A percentile compares a stretch with the other conserved stretches of the same genome.
Conservation (phyloP, 2,797 vertebrate genomes). For the Bryconaethiops microstoma region DNA sequence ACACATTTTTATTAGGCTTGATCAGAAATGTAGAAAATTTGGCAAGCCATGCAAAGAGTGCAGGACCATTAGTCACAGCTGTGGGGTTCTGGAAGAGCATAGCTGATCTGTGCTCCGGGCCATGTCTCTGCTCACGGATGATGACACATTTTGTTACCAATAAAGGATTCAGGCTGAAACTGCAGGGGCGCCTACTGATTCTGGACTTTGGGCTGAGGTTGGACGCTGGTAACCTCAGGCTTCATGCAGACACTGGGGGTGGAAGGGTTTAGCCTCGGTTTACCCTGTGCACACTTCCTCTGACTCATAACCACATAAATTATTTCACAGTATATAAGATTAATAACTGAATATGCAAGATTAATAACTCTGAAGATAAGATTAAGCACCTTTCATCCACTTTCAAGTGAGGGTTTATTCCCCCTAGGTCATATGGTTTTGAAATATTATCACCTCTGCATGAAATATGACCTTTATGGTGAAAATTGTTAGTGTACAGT, state of each 20-base stretch:
- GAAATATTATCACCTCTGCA: too few relatives aligned
- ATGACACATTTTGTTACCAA: constrained; percentile 13
- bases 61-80: constrained; percentile 12
- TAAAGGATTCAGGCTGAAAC: constrained; percentile 17
- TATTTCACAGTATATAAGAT: too few relatives aligned
- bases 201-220: neutral
- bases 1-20: neutral
- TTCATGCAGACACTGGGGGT: neutral
- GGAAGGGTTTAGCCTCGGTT: neutral
- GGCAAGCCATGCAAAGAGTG: neutral
- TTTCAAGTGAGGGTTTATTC: too few relatives aligned
- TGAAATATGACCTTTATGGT: too few relatives aligned
- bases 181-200: constrained; percentile 3
- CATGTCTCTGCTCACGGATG: constrained; percentile 4
- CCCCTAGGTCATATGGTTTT: too few relatives aligned
- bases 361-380: too few relatives aligned
- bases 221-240: neutral
- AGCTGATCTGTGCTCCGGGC: constrained; percentile 16
- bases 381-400: too few relatives aligned
- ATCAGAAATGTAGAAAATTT: neutral
- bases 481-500: too few relatives aligned
- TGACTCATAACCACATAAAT: too few relatives aligned
- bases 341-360: too few relatives aligned
- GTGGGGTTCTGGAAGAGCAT: neutral
- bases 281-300: neutral